These are phyloP conservation scores for Musca vetustissima DNA, from an alignment of 1,140 invertebrate genomes.

Conservation along the genomic window DNA sequence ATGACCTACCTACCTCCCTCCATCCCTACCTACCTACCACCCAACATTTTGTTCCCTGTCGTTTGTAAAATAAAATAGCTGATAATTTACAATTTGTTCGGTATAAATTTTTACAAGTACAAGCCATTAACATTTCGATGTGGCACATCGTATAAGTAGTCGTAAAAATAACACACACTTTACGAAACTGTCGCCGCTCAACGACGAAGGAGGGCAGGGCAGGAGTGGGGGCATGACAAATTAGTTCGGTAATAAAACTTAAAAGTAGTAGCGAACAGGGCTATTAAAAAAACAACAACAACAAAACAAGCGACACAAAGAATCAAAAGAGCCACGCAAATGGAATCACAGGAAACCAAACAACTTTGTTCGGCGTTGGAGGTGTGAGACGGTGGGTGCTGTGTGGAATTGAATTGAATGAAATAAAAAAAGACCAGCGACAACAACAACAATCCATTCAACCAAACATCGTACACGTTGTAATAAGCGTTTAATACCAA, in stretches of 20 bases:
- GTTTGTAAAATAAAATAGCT: no score
- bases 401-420: background rate
- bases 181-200: no score
- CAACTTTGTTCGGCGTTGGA: background rate
- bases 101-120: no score
- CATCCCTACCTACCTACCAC: no score
- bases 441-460: background rate
- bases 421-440: background rate
- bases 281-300: slow-evolving; percentile 1
- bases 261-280: slow-evolving; percentile 2
- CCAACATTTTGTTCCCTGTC: no score
- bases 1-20: no score
- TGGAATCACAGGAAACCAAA: slow-evolving; percentile 1
- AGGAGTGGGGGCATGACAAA: slow-evolving; percentile 25
- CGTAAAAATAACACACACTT: no score
- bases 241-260: slow-evolving; percentile 28
- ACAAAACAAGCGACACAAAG: background rate
- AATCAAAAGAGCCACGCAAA: slow-evolving; percentile 1
- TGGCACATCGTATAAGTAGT: no score
- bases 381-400: background rate
- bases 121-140: no score
- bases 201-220: no score
- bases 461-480: background rate
- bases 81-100: no score
- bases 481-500: slow-evolving; percentile 22